Conservation (phyloP, 2,797 vertebrate species). For the Chelon labrosus region DNA sequence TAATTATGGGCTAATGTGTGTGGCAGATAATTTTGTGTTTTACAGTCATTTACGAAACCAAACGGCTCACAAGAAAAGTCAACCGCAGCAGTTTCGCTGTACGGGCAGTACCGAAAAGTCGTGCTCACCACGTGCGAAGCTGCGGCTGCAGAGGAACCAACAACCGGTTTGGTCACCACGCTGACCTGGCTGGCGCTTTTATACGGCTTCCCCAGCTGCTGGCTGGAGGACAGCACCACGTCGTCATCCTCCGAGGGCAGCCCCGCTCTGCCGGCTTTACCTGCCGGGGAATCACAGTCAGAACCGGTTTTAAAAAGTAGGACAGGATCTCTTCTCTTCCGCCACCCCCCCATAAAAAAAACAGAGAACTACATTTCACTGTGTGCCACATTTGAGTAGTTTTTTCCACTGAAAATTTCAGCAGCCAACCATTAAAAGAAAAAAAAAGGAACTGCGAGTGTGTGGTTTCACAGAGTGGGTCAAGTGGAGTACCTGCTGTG, state of each 20-base stretch:
- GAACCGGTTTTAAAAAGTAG: too few relatives aligned
- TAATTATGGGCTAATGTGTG: too few relatives aligned
- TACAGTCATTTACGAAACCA: not conserved
- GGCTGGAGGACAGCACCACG: conserved; percentile 86
- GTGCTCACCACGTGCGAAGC: conserved; percentile 87
- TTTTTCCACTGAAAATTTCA: conserved; percentile 18
- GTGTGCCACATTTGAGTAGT: not conserved
- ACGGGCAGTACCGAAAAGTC: too few relatives aligned
- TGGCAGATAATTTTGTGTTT: too few relatives aligned
- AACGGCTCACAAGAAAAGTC: not conserved
- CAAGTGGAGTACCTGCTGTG: conserved; percentile 84
- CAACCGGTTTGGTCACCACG: conserved; percentile 87
- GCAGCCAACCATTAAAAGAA: too few relatives aligned
- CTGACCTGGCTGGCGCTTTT: conserved; percentile 88
- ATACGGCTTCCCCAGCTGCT: conserved; percentile 86
- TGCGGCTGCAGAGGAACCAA: conserved; percentile 83
- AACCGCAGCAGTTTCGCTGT: too few relatives aligned
- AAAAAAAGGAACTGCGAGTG: conserved; percentile 15
- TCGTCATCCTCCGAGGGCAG: conserved; percentile 74
- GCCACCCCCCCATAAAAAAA: not conserved
- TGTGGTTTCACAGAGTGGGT: not conserved
- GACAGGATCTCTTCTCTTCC: not conserved
- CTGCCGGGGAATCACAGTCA: conserved; percentile 53
- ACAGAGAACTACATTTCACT: conserved; percentile 10
- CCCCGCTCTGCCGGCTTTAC: conserved; percentile 70